phyloP scores from a whole-genome alignment of 2,888 invertebrate species.

The Coecobrya sp. region DNA sequence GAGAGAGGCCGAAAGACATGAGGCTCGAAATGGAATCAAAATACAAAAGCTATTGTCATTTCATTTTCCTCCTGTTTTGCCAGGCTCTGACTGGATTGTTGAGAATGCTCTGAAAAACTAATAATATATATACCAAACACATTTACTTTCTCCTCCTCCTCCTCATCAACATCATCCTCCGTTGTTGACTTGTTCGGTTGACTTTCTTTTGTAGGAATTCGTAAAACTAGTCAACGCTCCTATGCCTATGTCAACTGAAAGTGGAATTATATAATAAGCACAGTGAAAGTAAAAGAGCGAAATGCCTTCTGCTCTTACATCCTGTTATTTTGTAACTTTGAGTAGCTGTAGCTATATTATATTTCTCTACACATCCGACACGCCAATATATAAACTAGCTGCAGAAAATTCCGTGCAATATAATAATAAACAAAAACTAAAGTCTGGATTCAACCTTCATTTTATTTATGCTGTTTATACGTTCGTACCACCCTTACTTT shows the following conservation, averaged over 20 bases:
- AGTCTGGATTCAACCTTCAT: background rate
- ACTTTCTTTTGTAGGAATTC: background rate
- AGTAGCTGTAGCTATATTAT: background rate
- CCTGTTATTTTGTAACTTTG: conserved; percentile 50
- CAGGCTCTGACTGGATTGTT: background rate
- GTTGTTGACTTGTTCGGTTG: conserved; percentile 37
- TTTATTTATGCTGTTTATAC: conserved; percentile 30
- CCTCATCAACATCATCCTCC: background rate
- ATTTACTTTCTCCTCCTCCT: conserved; percentile 60
- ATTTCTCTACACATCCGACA: background rate
- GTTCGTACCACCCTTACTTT: background rate
- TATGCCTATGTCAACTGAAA: conserved; percentile 12
- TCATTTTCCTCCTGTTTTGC: conserved; percentile 46
- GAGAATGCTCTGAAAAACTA: conserved; percentile 42
- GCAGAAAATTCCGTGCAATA: conserved; percentile 2
- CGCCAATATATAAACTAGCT: conserved; percentile 19
- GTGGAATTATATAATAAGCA: conserved; percentile 27
- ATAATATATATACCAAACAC: conserved; percentile 49
- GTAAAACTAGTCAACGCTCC: conserved; percentile 7
- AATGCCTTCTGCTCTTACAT: conserved; percentile 31
- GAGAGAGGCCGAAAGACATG: conserved; percentile 46
- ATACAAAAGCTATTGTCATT: conserved; percentile 63
- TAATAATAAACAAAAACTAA: conserved; percentile 29
- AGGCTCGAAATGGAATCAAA: conserved; percentile 60
- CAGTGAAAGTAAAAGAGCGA: background rate